phyloP scores from a whole-genome alignment of 2,888 invertebrate genomes.

The Oligia strigilis region DNA sequence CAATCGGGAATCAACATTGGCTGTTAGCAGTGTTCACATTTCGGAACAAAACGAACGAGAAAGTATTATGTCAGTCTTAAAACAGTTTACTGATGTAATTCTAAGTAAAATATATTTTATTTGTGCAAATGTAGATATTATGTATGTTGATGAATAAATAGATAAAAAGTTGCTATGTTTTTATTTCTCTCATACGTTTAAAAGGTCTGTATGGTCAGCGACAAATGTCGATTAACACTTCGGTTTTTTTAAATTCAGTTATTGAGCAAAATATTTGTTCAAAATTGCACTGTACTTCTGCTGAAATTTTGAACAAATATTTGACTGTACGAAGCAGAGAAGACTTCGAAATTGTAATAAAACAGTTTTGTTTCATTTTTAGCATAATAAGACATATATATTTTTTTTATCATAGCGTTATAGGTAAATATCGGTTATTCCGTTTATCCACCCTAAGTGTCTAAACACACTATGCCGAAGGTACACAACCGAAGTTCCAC shows the following conservation, averaged over 20 bases:
- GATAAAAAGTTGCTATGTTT: slow-evolving; percentile 80
- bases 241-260: no score
- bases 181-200: slow-evolving; percentile 45
- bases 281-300: no score
- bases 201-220: no score
- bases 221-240: no score
- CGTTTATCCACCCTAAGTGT: no score
- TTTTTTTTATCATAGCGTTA: not conserved
- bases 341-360: not conserved
- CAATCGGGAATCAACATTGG: slow-evolving; percentile 63
- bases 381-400: not conserved
- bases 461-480: no score
- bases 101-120: slow-evolving; percentile 86
- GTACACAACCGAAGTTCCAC: no score
- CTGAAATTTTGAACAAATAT: no score
- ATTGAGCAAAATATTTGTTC: no score
- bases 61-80: slow-evolving; percentile 86
- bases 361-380: not conserved
- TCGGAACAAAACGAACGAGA: slow-evolving; percentile 78
- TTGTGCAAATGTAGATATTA: slow-evolving; percentile 91
- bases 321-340: no score
- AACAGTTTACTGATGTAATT: slow-evolving; percentile 85
- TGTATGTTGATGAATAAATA: slow-evolving; percentile 91
- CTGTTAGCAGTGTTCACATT: slow-evolving; percentile 75
- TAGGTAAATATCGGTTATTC: not conserved